These are phyloP conservation scores for Tortricodes alternella DNA, from an alignment of 2,888 invertebrate species.

Conservation along the genomic window DNA sequence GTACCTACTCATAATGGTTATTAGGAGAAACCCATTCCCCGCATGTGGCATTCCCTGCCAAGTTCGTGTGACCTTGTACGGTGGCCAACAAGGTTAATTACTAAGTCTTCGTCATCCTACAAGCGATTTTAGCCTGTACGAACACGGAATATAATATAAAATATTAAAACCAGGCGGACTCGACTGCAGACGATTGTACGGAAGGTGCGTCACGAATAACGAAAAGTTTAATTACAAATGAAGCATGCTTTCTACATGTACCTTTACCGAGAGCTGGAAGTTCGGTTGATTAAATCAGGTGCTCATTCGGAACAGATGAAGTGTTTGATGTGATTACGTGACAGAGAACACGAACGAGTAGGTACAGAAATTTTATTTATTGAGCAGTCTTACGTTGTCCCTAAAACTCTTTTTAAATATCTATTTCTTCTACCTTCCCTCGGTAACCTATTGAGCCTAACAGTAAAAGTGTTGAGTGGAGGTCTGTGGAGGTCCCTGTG, in stretches of 20 bases:
- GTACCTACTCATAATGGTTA: too few species aligned
- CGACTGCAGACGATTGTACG: constrained; percentile 6
- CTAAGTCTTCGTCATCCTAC: background rate
- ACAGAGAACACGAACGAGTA: too few species aligned
- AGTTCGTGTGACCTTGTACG: constrained; percentile 29
- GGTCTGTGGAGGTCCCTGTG: too few species aligned
- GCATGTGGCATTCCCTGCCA: constrained; percentile 26
- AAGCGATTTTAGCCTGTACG: background rate
- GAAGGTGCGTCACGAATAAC: constrained; percentile 18
- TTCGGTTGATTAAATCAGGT: background rate
- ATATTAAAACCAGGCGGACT: background rate
- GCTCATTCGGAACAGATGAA: too few species aligned
- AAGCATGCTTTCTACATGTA: background rate
- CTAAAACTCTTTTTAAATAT: too few species aligned
- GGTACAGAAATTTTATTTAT: too few species aligned
- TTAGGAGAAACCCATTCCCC: constrained; percentile 25
- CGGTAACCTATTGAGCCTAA: too few species aligned
- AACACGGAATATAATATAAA: background rate
- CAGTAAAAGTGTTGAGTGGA: too few species aligned
- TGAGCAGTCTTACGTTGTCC: too few species aligned
- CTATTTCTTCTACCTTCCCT: too few species aligned
- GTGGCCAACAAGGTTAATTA: constrained; percentile 27
- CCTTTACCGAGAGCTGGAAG: background rate
- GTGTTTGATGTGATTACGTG: too few species aligned
- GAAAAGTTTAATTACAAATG: constrained; percentile 21